Evolutionary conservation across 2,797 vertebrate species (phyloP).

Genomic region (Meriones psammophilus): DNA sequence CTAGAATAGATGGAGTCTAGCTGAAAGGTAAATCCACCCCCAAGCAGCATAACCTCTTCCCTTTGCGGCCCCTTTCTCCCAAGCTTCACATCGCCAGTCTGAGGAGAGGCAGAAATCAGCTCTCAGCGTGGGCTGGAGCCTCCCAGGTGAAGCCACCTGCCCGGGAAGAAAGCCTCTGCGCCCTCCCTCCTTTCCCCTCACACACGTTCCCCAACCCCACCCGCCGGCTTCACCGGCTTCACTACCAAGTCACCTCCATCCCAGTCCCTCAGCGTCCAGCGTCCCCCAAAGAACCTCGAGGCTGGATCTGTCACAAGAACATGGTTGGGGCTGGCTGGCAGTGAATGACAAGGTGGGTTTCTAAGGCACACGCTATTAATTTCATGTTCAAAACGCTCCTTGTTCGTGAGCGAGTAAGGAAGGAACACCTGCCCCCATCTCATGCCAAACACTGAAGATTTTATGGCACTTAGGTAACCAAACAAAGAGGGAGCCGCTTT

Average conservation of each 20-base stretch:
- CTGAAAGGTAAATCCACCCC: not conserved
- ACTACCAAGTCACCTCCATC: not conserved
- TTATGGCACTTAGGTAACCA: conserved; percentile 52
- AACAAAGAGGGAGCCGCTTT: conserved; percentile 17
- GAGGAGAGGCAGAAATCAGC: not conserved
- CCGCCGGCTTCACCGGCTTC: conserved; percentile 17
- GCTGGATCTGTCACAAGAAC: conserved; percentile 62
- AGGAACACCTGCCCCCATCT: not conserved
- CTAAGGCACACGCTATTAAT: conserved; percentile 69
- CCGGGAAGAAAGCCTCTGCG: not conserved
- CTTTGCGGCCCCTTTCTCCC: not conserved
- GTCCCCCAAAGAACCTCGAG: conserved; percentile 66
- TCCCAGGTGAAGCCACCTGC: not conserved
- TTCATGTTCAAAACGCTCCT: conserved; percentile 51
- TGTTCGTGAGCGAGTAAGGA: not conserved
- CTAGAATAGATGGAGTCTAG: not conserved
- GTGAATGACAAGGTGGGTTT: conserved; percentile 72
- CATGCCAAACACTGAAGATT: conserved; percentile 14
- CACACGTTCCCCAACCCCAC: not conserved
- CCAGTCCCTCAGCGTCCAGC: conserved; percentile 65
- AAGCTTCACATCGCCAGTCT: conserved; percentile 17
- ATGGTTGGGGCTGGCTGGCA: conserved; percentile 45
- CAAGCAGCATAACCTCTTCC: not conserved
- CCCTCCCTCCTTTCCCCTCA: not conserved
- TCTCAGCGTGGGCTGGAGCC: not conserved